Evolutionary conservation across 1,140 invertebrate species (phyloP).

Genomic region (Tetramorium parvispinum): DNA sequence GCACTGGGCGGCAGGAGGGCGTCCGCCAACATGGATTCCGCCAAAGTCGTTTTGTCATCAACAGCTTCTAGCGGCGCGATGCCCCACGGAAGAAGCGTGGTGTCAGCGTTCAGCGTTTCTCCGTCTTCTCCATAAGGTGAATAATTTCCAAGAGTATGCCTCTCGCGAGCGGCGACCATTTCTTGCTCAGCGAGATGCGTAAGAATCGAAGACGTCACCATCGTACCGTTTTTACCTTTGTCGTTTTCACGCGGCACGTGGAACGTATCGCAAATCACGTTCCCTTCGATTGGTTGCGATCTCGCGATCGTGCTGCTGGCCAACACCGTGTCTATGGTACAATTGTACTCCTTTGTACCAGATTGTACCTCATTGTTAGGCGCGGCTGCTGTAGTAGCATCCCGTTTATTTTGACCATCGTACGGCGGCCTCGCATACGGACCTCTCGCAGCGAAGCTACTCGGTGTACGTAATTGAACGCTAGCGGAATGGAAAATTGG

Average conservation of each 20-base stretch:
- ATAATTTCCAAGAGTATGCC: not conserved
- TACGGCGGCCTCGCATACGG: constrained; percentile 8
- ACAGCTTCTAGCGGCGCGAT: no score
- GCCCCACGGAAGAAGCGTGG: no score
- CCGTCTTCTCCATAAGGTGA: not conserved
- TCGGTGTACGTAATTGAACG: constrained; percentile 82
- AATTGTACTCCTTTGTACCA: constrained; percentile 20
- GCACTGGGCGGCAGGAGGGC: constrained; percentile 79
- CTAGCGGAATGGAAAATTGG: not conserved
- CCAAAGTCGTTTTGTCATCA: constrained; percentile 38
- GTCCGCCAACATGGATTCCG: constrained; percentile 77
- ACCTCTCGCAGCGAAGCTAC: constrained; percentile 81
- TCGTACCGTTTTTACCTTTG: not conserved
- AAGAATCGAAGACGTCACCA: not conserved
- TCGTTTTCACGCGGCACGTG: not conserved
- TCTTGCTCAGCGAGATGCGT: constrained; percentile 21
- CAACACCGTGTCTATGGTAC: not conserved
- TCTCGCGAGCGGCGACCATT: not conserved
- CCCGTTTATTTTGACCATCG: constrained; percentile 11
- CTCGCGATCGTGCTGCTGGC: not conserved
- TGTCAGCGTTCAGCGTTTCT: not conserved
- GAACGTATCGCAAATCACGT: not conserved
- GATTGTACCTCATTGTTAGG: not conserved
- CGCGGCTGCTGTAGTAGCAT: not conserved
- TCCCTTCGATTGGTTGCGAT: constrained; percentile 40